phyloP scores from a whole-genome alignment of 2,888 invertebrate species.

The Hermodice carunculata region DNA sequence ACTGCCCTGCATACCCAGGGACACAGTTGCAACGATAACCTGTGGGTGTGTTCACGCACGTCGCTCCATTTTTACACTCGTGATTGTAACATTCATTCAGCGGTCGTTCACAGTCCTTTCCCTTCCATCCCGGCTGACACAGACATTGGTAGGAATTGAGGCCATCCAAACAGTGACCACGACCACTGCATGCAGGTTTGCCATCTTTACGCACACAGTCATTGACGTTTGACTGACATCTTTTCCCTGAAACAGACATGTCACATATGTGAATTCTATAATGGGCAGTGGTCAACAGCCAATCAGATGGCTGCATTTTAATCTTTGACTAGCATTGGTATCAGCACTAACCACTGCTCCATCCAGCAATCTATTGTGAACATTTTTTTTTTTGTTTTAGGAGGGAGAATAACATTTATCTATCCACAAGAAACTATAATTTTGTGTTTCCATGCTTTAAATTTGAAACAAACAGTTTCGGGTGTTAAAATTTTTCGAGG shows the following conservation, averaged over 20 bases:
- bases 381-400: no score
- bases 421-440: no score
- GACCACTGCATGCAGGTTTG: conserved; percentile 22
- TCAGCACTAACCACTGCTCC: no score
- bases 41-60: conserved; percentile 22
- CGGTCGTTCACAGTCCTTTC: conserved; percentile 26
- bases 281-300: no score
- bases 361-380: no score
- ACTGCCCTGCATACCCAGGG: conserved; percentile 17
- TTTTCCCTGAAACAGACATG: conserved; percentile 18
- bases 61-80: conserved; percentile 26
- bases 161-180: conserved; percentile 32
- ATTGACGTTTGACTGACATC: conserved; percentile 32
- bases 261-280: no score
- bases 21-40: conserved; percentile 14
- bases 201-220: conserved; percentile 24
- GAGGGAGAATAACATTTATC: no score
- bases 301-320: no score
- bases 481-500: no score
- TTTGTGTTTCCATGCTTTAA: no score
- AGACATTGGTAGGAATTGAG: conserved; percentile 29
- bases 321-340: no score
- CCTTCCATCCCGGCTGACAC: conserved; percentile 38
- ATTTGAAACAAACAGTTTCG: no score
- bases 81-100: conserved; percentile 15